phyloP scores from a whole-genome alignment of 1,140 invertebrate genomes.

The Cydia amplana region DNA sequence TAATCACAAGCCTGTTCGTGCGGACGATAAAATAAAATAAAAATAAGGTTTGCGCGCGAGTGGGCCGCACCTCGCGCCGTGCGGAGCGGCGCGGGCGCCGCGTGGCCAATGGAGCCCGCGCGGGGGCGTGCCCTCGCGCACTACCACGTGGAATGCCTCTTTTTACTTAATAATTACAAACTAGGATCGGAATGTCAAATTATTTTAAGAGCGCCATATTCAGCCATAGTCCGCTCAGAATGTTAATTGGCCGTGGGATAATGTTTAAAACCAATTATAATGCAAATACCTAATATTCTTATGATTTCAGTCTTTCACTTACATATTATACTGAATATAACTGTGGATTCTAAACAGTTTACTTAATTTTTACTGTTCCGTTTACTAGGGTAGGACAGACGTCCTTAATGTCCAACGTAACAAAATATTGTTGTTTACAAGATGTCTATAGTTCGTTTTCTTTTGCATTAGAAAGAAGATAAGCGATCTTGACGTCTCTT shows the following conservation, averaged over 20 bases:
- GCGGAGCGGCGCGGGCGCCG: slow-evolving; percentile 34
- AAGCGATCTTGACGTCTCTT: no score
- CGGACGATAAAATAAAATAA: slow-evolving; percentile 47
- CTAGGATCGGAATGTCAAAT: slow-evolving; percentile 51
- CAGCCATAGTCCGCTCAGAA: slow-evolving; percentile 36
- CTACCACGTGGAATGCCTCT: slow-evolving; percentile 42
- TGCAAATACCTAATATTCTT: background rate
- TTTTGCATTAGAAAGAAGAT: no score
- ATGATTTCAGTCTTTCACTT: background rate
- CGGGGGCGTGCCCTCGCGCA: slow-evolving; percentile 47
- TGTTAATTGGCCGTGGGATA: slow-evolving; percentile 44
- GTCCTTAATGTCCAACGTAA: no score
- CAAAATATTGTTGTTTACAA: no score
- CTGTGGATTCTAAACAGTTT: no score
- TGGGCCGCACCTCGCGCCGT: slow-evolving; percentile 41
- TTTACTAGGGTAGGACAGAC: no score
- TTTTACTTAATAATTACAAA: slow-evolving; percentile 59
- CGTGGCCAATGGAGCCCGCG: slow-evolving; percentile 4
- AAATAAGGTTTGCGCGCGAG: slow-evolving; percentile 39
- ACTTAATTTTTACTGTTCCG: no score
- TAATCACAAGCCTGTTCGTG: slow-evolving; percentile 59
- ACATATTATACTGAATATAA: no score
- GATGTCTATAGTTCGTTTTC: no score
- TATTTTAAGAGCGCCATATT: slow-evolving; percentile 44
- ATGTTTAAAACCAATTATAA: background rate